phyloP scores from a whole-genome alignment of 2,888 invertebrate species.

The Hydropsyche betteni region DNA sequence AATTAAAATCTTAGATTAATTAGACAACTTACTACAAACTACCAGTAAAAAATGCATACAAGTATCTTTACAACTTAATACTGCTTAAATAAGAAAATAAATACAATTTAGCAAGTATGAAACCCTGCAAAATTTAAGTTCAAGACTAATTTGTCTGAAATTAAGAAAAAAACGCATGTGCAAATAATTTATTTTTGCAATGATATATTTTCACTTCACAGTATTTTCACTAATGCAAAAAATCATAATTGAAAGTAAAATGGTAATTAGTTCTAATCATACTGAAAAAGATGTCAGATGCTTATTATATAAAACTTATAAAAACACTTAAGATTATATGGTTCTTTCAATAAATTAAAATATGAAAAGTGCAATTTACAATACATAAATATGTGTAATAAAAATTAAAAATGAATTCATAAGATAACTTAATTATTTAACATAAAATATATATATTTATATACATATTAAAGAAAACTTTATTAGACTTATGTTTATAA shows the following conservation, averaged over 20 bases:
- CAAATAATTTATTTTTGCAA: constrained; percentile 18
- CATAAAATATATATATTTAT: constrained; percentile 19
- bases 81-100: constrained; percentile 45
- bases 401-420: constrained; percentile 3
- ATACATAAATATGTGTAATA: constrained; percentile 2
- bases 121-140: constrained; percentile 5
- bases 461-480: constrained; percentile 12
- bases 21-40: constrained; percentile 22
- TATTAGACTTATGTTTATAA: constrained; percentile 25
- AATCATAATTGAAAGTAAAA: background rate
- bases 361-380: constrained; percentile 15
- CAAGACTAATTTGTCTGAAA: background rate
- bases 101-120: constrained; percentile 49
- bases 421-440: constrained; percentile 2
- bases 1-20: constrained; percentile 39
- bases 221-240: background rate
- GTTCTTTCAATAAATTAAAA: constrained; percentile 27
- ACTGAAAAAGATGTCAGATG: constrained; percentile 32
- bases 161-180: background rate
- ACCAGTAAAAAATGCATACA: constrained; percentile 37
- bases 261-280: constrained; percentile 4
- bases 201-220: too few species aligned
- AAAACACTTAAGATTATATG: constrained; percentile 14
- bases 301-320: constrained; percentile 23
- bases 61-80: constrained; percentile 26